Conservation (phyloP, 2,888 invertebrate species). For the Scelioninae gen. 1 region DNA sequence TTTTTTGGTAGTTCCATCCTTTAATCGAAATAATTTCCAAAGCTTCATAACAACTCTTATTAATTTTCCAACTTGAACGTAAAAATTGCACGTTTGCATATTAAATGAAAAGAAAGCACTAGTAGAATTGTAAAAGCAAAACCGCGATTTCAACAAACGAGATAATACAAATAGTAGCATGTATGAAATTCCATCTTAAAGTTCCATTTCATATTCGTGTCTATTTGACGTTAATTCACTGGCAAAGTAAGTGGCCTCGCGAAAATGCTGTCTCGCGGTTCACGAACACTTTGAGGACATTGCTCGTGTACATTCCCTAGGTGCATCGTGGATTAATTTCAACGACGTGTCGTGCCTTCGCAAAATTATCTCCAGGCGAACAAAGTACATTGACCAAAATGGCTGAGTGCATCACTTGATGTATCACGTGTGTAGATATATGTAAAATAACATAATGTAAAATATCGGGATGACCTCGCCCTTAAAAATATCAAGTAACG, state of each 20-base stretch:
- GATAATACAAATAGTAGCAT: slow-evolving; percentile 17
- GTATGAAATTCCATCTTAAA: slow-evolving; percentile 31
- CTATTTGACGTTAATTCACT: slow-evolving; percentile 57
- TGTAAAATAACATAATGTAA: too few species aligned
- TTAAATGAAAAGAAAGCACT: too few species aligned
- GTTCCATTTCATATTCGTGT: slow-evolving; percentile 55
- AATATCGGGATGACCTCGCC: too few species aligned
- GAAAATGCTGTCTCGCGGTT: slow-evolving; percentile 37
- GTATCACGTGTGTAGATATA: slow-evolving; percentile 42
- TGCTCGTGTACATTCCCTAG: slow-evolving; percentile 31
- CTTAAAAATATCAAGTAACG: too few species aligned
- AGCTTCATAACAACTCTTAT: too few species aligned
- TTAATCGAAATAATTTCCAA: too few species aligned
- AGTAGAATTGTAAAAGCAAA: too few species aligned
- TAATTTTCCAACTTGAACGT: too few species aligned
- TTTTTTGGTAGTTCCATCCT: too few species aligned
- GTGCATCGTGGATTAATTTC: slow-evolving; percentile 66
- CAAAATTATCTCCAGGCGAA: slow-evolving; percentile 21
- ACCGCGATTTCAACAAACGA: background rate
- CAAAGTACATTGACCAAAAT: slow-evolving; percentile 75
- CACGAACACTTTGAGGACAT: slow-evolving; percentile 19
- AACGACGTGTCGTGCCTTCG: slow-evolving; percentile 44
- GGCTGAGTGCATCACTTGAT: slow-evolving; percentile 61
- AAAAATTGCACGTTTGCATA: too few species aligned
- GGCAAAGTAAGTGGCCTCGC: slow-evolving; percentile 24